Evolutionary conservation across 1,140 invertebrate genomes (phyloP), one percentile per base, ranked within the genome.

Genomic region (Yoshiicerus persimilis): DNA sequence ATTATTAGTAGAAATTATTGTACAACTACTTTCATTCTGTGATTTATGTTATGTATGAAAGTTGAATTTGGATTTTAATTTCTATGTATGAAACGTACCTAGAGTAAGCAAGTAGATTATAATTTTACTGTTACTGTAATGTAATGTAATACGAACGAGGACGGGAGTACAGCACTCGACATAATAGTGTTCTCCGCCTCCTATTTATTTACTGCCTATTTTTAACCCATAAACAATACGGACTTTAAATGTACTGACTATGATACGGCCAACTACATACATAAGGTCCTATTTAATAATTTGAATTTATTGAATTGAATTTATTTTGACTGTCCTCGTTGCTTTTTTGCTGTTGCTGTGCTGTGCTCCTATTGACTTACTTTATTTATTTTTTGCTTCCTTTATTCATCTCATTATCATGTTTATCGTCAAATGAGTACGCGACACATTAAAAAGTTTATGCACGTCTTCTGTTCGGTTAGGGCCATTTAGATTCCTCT

Each of bases 301-400:
- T 80, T 38, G 75, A 80, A 80, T 80, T 80, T 34, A 80, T 80
- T 80, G 75, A 80, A 80, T 80, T 70, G 66, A 70, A 70, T 27
- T 70, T 70, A 70, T 70, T 27, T 80, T 32, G 75, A 80, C 75
- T 80, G 75, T 80, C 75, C 75, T 80, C 75, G 75, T 80, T 84
- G 83, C 83, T 47, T 62, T 84, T 25, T 84, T 84, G 83, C 38
- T 84, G 83, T 84, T 84, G 83, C 38, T 84, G 77, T 83, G 77
- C 77, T 83, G 83, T 84, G 83, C 83, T 80, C 75, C 75, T 80
- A 80, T 80, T 80, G 66, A 80, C 75, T 80, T 80, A 80, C 75
- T 80, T 80, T 77, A 77, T 77, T 70, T 47, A 47, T 47, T 30
- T 30, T 70, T 30, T 13, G 34, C 32, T 80, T 77, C 23, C 32